Evolutionary conservation across 2,113 vertebrate species (phyloP).

Genomic region (Neogobius melanostomus): DNA sequence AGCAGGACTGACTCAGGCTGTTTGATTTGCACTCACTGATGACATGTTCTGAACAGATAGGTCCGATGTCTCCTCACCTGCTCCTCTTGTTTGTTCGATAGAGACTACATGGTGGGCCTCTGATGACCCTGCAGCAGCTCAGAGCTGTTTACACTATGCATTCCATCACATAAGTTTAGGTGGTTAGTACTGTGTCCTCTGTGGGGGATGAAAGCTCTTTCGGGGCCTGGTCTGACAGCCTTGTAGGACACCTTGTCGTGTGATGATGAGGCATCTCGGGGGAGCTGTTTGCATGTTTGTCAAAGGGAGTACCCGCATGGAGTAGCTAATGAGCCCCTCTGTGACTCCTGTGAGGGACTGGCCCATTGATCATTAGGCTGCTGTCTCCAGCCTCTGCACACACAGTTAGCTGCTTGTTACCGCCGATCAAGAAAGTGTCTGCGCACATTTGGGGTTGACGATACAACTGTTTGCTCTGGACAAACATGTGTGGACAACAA

Average conservation of each 20-base stretch:
- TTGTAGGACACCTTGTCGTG: constrained; percentile 34
- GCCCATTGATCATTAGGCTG: constrained; percentile 74
- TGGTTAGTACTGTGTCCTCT: not conserved
- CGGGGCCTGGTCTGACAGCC: constrained; percentile 33
- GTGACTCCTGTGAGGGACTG: constrained; percentile 54
- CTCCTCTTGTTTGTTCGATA: no score
- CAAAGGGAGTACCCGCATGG: constrained; percentile 38
- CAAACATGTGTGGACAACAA: not conserved
- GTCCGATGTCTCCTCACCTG: no score
- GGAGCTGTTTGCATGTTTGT: constrained; percentile 30
- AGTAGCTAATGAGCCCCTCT: constrained; percentile 73
- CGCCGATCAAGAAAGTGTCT: not conserved
- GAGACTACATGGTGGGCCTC: no score
- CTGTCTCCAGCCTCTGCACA: constrained; percentile 41
- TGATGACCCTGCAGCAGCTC: no score
- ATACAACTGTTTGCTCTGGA: not conserved
- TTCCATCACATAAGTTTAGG: no score
- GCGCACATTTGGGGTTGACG: not conserved
- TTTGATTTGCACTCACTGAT: no score
- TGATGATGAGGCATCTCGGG: constrained; percentile 60
- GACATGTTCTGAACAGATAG: no score
- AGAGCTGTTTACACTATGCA: no score
- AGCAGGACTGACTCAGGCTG: no score
- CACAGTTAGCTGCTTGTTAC: not conserved
- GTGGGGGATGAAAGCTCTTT: not conserved